These are phyloP conservation scores for Microcebus tavaratra DNA, from an alignment of 2,113 vertebrate species.

Conservation along the genomic window DNA sequence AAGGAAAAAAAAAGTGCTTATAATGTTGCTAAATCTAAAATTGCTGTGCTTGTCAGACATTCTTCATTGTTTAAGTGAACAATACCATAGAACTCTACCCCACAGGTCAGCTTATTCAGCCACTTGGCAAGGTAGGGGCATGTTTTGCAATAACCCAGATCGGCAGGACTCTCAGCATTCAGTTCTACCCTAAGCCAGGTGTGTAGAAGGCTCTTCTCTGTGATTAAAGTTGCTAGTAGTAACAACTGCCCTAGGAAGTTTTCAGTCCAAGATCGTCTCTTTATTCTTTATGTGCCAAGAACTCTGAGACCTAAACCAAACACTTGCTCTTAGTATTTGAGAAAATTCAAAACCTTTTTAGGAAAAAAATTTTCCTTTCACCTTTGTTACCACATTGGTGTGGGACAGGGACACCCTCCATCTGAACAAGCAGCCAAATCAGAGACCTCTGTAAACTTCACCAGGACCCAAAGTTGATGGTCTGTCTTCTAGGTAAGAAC, in stretches of 20 bases:
- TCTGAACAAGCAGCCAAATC: background rate
- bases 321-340: background rate
- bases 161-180: background rate
- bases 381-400: background rate
- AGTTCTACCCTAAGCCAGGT: background rate
- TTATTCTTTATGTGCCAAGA: conserved; percentile 38
- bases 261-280: background rate
- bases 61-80: background rate
- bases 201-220: background rate
- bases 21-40: background rate
- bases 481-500: background rate
- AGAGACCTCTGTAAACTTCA: background rate
- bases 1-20: background rate
- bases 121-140: background rate
- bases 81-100: background rate
- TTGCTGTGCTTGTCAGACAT: background rate
- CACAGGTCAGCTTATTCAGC: background rate
- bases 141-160: background rate
- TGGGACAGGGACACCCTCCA: background rate
- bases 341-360: conserved; percentile 38
- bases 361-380: background rate
- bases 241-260: background rate
- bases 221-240: background rate
- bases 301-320: conserved; percentile 43
- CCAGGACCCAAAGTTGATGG: background rate